Evolutionary conservation across 2,113 vertebrate genomes (phyloP), one percentile per base, ranked within the genome.

Genomic region (Alligator mississippiensis): DNA sequence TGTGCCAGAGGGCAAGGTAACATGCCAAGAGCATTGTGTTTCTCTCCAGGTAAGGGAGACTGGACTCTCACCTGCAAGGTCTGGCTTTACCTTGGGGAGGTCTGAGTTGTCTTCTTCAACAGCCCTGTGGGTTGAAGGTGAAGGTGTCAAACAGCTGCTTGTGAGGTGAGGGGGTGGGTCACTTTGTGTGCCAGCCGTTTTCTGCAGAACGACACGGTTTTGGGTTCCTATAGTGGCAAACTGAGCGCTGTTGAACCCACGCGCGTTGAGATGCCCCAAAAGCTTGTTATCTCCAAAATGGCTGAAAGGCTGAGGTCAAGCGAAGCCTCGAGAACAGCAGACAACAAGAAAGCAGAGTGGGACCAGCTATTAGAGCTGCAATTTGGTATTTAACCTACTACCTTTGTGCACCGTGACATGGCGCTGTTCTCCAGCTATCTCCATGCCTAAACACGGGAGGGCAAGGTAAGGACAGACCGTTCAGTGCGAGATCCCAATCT

Each of bases 401-500:
- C 14, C n/a, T 58, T 68, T 68, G 17, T 30, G 27, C 30, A 30
- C 17, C 19, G 14, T 68, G 64, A 68, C 19, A 28, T 68, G 64
- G 19, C 27, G 19, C n/a, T n/a, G 16, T 18, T 30, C 64, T 68
- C 64, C 14, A 19, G 3, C 30, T 28, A 30, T 57, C 66, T 34
- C 77, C n/a, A 62, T 4, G 1, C n/a, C 54, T 61, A 59, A 30
- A 28, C 76, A 89, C 55, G 15, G 13, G 17, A 62, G 62, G 85
- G 85, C 64, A 92, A 90, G 75, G 38, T 74, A 58, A 94, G 80
- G 87, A 84, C 61, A 82, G 57, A 70, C 90, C 64, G 77, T 93
- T 88, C 61, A 77, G 85, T 80, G 90, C 95, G 89, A 91, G 93
- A 95, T 95, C 94, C 87, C 85, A 89, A 58, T 14, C 81, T 94